Conservation (phyloP, 2,113 vertebrate genomes). For the Plestiodon gilberti region DNA sequence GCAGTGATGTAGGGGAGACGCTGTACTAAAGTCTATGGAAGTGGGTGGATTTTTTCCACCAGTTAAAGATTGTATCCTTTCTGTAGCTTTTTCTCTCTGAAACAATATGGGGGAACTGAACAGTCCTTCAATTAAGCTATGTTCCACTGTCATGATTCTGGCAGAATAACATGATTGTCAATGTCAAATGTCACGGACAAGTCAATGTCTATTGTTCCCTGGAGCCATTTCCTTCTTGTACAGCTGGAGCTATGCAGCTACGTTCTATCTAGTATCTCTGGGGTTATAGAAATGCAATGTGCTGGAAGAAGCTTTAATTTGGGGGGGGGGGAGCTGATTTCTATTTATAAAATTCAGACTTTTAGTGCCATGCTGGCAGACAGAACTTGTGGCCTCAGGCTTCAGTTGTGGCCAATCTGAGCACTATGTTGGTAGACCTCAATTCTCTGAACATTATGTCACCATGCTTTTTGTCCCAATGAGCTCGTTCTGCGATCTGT, state of each 20-base stretch:
- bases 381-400: neutral
- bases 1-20: neutral
- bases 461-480: no score
- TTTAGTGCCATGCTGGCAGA: constrained; percentile 21
- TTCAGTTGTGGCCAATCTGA: neutral
- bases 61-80: neutral
- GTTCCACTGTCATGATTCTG: neutral
- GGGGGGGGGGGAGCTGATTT: constrained; percentile 1
- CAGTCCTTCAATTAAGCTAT: neutral
- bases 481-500: no score
- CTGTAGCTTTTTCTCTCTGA: neutral
- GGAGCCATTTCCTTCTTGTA: neutral
- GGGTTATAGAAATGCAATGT: constrained; percentile 22
- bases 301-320: neutral
- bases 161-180: neutral
- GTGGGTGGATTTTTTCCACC: neutral
- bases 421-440: neutral
- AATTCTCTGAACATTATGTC: neutral
- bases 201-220: constrained; percentile 18
- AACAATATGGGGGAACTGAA: neutral
- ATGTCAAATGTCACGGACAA: constrained; percentile 12
- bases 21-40: neutral
- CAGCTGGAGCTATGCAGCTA: neutral
- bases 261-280: neutral
- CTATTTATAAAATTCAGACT: constrained; percentile 33